Percentiles rank a stretch among this genome's conserved stretches.
Evolutionary conservation across 30 jellyfish, hydroid and myxozoan species (phyloP).

Genomic region (Nemopilema nomurai): DNA sequence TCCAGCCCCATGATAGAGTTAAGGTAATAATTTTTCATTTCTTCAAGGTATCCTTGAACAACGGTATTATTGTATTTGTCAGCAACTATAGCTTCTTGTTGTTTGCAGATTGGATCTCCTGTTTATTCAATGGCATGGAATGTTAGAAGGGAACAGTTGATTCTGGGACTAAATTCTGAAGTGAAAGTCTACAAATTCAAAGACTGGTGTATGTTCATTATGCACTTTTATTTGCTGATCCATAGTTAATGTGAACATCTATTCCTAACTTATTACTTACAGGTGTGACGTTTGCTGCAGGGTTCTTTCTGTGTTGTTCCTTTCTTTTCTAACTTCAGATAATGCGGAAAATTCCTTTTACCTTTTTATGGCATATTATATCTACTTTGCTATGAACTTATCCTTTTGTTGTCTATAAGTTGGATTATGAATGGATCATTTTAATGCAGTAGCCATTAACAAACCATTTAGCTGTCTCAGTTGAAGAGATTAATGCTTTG

Average conservation of each 20-base stretch:
- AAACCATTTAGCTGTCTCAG: too few species aligned
- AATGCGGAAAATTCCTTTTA: neutral
- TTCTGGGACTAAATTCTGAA: constrained; percentile 66
- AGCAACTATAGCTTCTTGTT: neutral
- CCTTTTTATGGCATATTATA: neutral
- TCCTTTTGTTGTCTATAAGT: neutral
- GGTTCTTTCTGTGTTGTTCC: neutral
- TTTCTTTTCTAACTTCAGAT: too few species aligned
- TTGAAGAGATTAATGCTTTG: too few species aligned
- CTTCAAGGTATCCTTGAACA: too few species aligned
- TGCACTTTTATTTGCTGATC: neutral
- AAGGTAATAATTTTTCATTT: constrained; percentile 19
- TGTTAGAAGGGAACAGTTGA: constrained; percentile 65
- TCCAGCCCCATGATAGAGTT: constrained; percentile 58
- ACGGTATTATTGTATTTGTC: neutral
- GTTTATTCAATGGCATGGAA: constrained; percentile 85
- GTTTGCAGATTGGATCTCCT: constrained; percentile 70
- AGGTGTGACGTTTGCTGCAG: neutral
- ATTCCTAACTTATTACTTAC: neutral
- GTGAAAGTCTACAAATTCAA: constrained; percentile 51
- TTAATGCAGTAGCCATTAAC: neutral
- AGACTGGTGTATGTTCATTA: constrained; percentile 59
- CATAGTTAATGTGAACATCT: neutral
- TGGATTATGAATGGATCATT: neutral
- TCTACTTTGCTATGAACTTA: neutral